A percentile compares a stretch with the other conserved stretches of the same genome.
Evolutionary conservation across 2,113 vertebrate genomes (phyloP).

Genomic region (Nothoprocta pentlandii): DNA sequence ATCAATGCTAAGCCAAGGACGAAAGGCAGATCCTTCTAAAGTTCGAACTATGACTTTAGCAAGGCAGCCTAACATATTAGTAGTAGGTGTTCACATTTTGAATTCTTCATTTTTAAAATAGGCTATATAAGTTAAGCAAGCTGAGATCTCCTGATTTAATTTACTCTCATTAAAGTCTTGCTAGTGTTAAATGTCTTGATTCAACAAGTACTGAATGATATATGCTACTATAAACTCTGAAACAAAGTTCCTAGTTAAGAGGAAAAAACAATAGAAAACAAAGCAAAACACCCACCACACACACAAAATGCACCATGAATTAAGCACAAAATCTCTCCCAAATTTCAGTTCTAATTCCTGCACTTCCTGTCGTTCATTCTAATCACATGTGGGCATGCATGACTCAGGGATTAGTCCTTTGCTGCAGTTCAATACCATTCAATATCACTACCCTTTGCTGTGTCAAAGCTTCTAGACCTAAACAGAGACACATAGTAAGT

Average conservation of each 20-base stretch:
- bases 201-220: not conserved
- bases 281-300: too few relatives aligned
- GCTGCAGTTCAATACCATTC: not conserved
- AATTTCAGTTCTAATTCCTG: not conserved
- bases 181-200: not conserved
- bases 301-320: too few relatives aligned
- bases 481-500: not conserved
- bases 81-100: not conserved
- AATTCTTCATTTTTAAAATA: not conserved
- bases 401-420: not conserved
- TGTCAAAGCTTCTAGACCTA: accelerated
- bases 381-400: not conserved
- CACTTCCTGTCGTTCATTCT: not conserved
- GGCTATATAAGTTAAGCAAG: not conserved
- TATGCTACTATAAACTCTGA: not conserved
- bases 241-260: not conserved
- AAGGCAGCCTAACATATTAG: not conserved
- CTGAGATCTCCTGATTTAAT: not conserved
- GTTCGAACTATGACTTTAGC: not conserved
- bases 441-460: not conserved
- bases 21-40: not conserved
- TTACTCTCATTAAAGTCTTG: not conserved
- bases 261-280: not conserved
- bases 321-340: not conserved
- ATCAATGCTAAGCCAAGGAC: not conserved